Evolutionary conservation across 2,113 vertebrate species (phyloP), one percentile per base, ranked within the genome.

Genomic region (Onychorhynchus coronatus): DNA sequence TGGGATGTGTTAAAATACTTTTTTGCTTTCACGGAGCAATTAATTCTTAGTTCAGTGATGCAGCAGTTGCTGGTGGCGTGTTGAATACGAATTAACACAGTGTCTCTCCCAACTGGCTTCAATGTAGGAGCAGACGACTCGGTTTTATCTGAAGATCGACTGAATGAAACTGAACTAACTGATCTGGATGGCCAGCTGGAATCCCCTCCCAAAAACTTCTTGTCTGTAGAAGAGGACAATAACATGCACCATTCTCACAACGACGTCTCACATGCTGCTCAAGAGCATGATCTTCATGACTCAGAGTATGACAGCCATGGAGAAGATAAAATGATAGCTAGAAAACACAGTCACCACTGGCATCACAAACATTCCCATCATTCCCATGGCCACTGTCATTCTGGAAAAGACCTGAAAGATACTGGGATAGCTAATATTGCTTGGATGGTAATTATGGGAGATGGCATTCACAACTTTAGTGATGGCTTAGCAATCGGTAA

Each of bases 401-500:
- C 99, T 2, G 99, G 99, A 93, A 98, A 99, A 93, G 99, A 99
- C 91, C 99, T 99, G 98, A 99, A 99, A 93, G 99, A 99, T 44
- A 99, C 99, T 1, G 99, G 99, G 8, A 99, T 99, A 42, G 98
- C 99, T 83, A 99, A 99, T 92, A 99, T 99, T 63, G 99, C 99
- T 88, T 99, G 99, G 99, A 99, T 99, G 99, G 99, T 99, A 71
- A 99, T 99, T 97, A 99, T 99, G 99, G 99, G 99, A 52, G 99
- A 99, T 24, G 99, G 99, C 93, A 99, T 99, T 98, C 99, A 99
- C 96, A 99, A 99, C 97, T 99, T 99, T 97, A 99, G 99, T 41
- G 99, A 99, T 39, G 99, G 99, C 31, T 98, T 99, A 46, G 99
- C 99, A 47, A 99, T 99, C 76, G 99, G 99, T 99, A 91, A 98